phyloP scores from a whole-genome alignment of 2,113 vertebrate species.

The Macrotus californicus region DNA sequence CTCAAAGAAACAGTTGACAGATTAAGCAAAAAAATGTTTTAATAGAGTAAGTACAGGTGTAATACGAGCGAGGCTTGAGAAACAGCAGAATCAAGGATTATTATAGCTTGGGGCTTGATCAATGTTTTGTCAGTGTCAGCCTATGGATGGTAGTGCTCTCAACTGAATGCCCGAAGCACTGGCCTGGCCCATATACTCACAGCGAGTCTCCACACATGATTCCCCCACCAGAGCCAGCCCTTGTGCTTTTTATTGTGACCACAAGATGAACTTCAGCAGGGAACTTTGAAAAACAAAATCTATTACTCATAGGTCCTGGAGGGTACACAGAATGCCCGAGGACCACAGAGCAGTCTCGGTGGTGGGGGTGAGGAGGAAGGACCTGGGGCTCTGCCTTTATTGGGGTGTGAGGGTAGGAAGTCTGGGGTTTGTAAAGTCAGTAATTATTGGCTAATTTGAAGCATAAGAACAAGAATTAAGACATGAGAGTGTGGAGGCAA shows the following conservation, averaged over 20 bases:
- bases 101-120: neutral
- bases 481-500: neutral
- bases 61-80: neutral
- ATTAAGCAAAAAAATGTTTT: neutral
- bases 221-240: neutral
- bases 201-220: neutral
- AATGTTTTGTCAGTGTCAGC: neutral
- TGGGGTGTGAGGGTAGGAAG: neutral
- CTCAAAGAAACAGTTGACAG: neutral
- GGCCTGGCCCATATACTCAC: neutral
- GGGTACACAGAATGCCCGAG: neutral
- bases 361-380: too few species aligned
- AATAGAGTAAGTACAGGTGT: neutral
- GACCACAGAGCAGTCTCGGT: neutral
- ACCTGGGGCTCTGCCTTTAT: neutral
- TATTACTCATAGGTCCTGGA: neutral
- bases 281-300: neutral
- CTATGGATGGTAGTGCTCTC: neutral
- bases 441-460: neutral
- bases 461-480: neutral
- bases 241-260: neutral
- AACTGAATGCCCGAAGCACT: neutral
- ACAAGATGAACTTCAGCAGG: neutral
- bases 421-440: neutral
- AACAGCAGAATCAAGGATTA: neutral